A percentile compares a stretch with the other conserved stretches of the same genome.
Conservation (phyloP, 1,140 invertebrate species). For the Doryteuthis pealeii region DNA sequence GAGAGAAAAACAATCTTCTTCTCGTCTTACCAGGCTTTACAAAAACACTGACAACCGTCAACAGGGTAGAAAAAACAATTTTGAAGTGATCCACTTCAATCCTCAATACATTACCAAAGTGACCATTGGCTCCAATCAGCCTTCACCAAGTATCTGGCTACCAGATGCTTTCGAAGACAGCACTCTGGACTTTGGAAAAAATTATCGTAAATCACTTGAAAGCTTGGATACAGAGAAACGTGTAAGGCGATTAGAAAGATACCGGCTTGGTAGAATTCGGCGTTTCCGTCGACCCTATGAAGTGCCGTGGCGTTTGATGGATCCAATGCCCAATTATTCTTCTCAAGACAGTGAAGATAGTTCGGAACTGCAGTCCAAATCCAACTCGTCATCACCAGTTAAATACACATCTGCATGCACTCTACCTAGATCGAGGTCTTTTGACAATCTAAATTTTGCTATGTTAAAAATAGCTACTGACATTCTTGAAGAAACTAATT, state of each 20-base stretch:
- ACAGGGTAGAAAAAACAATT: conserved; percentile 14
- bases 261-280: conserved; percentile 25
- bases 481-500: conserved; percentile 24
- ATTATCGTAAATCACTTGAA: conserved; percentile 12
- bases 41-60: conserved; percentile 16
- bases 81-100: conserved; percentile 49
- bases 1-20: conserved; percentile 10
- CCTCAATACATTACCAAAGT: conserved; percentile 46
- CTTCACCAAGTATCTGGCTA: not conserved
- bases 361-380: conserved; percentile 34
- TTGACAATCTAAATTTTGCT: conserved; percentile 49
- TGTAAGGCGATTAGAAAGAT: conserved; percentile 26
- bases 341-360: conserved; percentile 18
- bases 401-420: conserved; percentile 27
- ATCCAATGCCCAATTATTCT: conserved; percentile 34
- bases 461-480: conserved; percentile 36
- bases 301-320: conserved; percentile 46
- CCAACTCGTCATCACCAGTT: conserved; percentile 43
- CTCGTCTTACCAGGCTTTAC: conserved; percentile 7
- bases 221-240: conserved; percentile 16
- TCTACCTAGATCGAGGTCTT: conserved; percentile 44
- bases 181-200: conserved; percentile 9
- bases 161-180: not conserved
- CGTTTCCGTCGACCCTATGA: conserved; percentile 48
- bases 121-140: conserved; percentile 3